phyloP scores from a whole-genome alignment of 2,888 invertebrate genomes.

The Drosophila cracens region DNA sequence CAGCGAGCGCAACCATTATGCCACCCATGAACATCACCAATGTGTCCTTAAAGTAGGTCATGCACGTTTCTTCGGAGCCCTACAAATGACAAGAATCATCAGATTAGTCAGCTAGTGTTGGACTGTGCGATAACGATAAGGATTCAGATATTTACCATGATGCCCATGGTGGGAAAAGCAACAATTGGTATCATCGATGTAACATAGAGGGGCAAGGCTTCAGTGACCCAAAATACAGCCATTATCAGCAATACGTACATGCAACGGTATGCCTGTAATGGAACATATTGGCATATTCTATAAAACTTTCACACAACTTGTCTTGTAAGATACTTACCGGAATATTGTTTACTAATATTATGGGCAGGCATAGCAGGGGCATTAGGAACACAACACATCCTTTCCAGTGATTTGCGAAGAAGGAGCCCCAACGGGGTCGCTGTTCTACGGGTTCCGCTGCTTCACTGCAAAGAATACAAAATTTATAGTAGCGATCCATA shows the following conservation, averaged over 20 bases:
- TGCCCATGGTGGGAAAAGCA: slow-evolving; percentile 93
- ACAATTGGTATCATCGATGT: slow-evolving; percentile 94
- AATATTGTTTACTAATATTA: slow-evolving; percentile 87
- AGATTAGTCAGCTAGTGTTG: background rate
- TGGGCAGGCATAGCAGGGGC: slow-evolving; percentile 89
- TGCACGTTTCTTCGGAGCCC: slow-evolving; percentile 87
- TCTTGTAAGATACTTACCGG: slow-evolving; percentile 84
- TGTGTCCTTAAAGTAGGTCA: slow-evolving; percentile 92
- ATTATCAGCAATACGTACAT: slow-evolving; percentile 92
- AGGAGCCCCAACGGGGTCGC: slow-evolving; percentile 75
- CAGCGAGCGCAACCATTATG: slow-evolving; percentile 94
- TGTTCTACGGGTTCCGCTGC: slow-evolving; percentile 61
- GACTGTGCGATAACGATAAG: background rate
- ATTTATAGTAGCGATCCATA: background rate
- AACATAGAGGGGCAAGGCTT: slow-evolving; percentile 92
- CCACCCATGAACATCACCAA: slow-evolving; percentile 96
- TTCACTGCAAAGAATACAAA: slow-evolving; percentile 59
- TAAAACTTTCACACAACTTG: background rate
- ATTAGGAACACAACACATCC: slow-evolving; percentile 89
- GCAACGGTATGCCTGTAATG: slow-evolving; percentile 88
- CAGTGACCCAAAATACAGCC: slow-evolving; percentile 94
- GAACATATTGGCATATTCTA: slow-evolving; percentile 47
- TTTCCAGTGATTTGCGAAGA: slow-evolving; percentile 90
- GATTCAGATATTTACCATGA: slow-evolving; percentile 86
- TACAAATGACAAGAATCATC: slow-evolving; percentile 36